phyloP scores from a whole-genome alignment of 2,113 vertebrate species.

The Salvelinus namaycush region DNA sequence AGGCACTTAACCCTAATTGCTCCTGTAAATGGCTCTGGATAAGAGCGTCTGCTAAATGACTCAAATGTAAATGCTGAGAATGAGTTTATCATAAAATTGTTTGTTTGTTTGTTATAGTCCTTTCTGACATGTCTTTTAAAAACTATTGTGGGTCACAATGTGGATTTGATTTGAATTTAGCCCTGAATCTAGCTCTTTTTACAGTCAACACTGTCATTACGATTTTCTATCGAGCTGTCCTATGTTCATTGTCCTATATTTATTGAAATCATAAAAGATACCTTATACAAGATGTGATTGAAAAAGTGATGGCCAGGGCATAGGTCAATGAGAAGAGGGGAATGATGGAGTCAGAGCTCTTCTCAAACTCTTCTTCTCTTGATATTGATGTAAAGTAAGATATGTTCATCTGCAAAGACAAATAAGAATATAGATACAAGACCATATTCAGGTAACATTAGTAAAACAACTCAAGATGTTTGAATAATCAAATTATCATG shows the following conservation, averaged over 20 bases:
- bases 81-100: too few species aligned
- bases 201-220: not conserved
- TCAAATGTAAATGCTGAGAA: too few species aligned
- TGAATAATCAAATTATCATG: too few species aligned
- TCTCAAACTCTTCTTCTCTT: constrained; percentile 71
- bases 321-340: constrained; percentile 71
- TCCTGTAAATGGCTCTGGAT: too few species aligned
- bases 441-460: not conserved
- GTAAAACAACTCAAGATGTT: too few species aligned
- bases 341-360: constrained; percentile 56
- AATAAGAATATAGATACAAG: constrained; percentile 38
- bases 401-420: constrained; percentile 25
- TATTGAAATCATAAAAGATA: constrained; percentile 44
- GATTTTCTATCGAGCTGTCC: not conserved
- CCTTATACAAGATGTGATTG: constrained; percentile 73
- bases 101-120: too few species aligned
- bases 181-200: too few species aligned
- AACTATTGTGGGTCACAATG: too few species aligned
- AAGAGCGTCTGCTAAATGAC: too few species aligned
- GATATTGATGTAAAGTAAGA: constrained; percentile 74
- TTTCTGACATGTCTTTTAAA: not conserved
- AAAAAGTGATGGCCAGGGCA: constrained; percentile 67
- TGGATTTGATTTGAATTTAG: constrained; percentile 1
- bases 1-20: too few species aligned
- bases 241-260: not conserved